These are phyloP conservation scores for Phalloptychus januarius DNA, from an alignment of 2,797 vertebrate genomes.

Conservation along the genomic window DNA sequence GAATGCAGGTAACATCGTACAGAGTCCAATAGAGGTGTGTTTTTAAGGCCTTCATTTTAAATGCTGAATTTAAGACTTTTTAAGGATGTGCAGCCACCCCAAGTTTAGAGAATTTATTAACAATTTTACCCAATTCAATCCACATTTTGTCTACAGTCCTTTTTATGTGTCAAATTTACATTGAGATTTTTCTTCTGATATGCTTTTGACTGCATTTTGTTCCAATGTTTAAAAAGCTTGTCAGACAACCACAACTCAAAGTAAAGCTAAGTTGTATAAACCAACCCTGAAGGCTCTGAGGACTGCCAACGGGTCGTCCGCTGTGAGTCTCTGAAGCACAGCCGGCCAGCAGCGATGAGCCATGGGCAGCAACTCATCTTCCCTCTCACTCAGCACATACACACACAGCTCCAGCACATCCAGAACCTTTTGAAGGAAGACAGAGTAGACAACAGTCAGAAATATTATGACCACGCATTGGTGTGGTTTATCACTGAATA, in stretches of 20 bases:
- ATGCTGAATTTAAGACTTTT: no score
- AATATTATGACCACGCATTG: conserved; percentile 16
- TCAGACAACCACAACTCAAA: background rate
- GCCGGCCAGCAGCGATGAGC: conserved; percentile 91
- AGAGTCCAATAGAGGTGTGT: no score
- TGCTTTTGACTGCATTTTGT: background rate
- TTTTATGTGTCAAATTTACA: background rate
- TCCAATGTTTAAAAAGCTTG: background rate
- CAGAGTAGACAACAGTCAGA: conserved; percentile 6
- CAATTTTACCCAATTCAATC: background rate
- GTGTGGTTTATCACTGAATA: background rate
- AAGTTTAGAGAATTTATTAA: background rate
- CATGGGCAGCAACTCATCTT: conserved; percentile 90
- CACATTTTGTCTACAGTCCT: background rate
- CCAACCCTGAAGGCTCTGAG: conserved; percentile 89
- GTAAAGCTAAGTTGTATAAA: background rate
- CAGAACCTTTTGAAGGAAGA: conserved; percentile 79
- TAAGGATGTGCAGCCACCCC: background rate
- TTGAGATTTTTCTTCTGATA: background rate
- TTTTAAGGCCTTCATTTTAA: no score
- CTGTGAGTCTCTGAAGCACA: conserved; percentile 86
- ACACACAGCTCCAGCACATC: conserved; percentile 89
- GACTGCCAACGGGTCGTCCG: conserved; percentile 87
- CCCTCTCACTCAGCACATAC: conserved; percentile 78
- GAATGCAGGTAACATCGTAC: no score